phyloP scores from a whole-genome alignment of 2,888 invertebrate species.

The Melanchra persicariae region DNA sequence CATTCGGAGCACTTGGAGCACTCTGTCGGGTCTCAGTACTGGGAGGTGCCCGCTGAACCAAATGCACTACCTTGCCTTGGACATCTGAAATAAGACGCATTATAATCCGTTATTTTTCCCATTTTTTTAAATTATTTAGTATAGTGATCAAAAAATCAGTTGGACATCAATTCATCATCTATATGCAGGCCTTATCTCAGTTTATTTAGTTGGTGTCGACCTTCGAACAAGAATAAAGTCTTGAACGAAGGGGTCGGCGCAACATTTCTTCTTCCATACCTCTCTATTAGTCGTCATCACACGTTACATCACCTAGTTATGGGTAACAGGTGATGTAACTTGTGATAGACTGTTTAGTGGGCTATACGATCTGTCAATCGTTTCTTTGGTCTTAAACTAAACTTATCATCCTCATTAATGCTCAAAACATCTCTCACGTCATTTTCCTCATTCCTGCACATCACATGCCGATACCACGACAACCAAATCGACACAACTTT shows the following conservation, averaged over 20 bases:
- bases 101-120: background rate
- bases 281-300: background rate
- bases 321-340: too few relatives aligned
- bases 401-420: background rate
- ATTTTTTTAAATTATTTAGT: background rate
- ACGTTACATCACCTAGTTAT: too few relatives aligned
- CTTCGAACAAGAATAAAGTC: too few relatives aligned
- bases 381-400: background rate
- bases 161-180: background rate
- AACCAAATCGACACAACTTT: background rate
- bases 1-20: slow-evolving; percentile 52
- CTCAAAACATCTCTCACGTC: background rate
- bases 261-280: too few relatives aligned
- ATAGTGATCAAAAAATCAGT: background rate
- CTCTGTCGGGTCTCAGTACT: slow-evolving; percentile 60
- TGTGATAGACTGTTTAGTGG: too few relatives aligned
- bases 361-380: background rate
- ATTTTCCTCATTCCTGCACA: background rate
- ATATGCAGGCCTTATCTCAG: background rate
- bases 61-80: slow-evolving; percentile 97
- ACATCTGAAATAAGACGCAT: slow-evolving; percentile 91
- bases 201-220: background rate
- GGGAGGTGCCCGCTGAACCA: slow-evolving; percentile 97
- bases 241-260: background rate
- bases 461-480: background rate